These are phyloP conservation scores for Scomber colias DNA, from an alignment of 2,113 vertebrate species.

Conservation along the genomic window DNA sequence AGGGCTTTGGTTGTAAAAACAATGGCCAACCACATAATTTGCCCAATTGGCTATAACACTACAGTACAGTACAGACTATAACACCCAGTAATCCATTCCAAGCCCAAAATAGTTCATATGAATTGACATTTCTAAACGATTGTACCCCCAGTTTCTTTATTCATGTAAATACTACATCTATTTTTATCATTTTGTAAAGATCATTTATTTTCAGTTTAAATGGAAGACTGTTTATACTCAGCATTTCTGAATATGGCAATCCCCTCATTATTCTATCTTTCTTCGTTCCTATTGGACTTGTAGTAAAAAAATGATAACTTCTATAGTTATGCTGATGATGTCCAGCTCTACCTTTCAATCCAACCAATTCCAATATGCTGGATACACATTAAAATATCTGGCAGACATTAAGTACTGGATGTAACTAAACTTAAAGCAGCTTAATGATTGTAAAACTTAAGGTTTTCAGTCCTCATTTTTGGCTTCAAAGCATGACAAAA, in stretches of 20 bases:
- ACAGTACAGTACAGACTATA: neutral
- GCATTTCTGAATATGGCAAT: neutral
- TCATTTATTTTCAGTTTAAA: neutral
- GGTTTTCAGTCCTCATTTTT: neutral
- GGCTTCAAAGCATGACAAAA: neutral
- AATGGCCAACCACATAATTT: neutral
- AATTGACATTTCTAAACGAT: too few relatives aligned
- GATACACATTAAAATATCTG: neutral
- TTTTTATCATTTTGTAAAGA: neutral
- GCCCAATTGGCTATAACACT: neutral
- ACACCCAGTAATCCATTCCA: neutral
- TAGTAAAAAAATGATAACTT: neutral
- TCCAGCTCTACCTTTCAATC: slow-evolving; percentile 33
- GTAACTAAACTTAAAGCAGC: neutral
- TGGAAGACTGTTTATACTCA: neutral
- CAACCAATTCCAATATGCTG: neutral
- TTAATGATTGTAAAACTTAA: neutral
- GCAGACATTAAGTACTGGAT: neutral
- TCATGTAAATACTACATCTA: neutral
- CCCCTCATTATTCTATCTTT: neutral
- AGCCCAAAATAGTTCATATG: neutral
- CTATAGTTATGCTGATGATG: slow-evolving; percentile 54
- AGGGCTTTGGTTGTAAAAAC: neutral
- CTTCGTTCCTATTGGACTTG: neutral
- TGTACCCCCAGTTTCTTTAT: neutral